Evolutionary conservation across 1,140 invertebrate genomes (phyloP), one percentile per base, ranked within the genome.

Genomic region (Drosophila busckii): DNA sequence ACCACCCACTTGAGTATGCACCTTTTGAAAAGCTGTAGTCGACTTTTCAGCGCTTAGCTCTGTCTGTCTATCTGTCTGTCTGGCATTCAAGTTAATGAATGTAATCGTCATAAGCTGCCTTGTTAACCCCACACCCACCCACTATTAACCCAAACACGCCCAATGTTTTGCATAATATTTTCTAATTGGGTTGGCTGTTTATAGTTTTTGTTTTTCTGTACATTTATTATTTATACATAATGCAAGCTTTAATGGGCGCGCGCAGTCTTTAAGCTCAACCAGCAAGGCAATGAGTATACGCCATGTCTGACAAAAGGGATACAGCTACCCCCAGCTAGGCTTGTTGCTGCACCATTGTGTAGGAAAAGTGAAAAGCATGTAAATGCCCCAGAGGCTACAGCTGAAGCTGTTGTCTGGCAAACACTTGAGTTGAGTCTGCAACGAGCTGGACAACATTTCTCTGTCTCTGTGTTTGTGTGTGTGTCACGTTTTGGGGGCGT

Each of bases 291-390:
- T 80, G 73, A 80, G 73, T 61, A 62, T 61, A 66, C 70, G 66
- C 45, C 70, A 25, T 48, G 61, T 66, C 66, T 61, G 54, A 64
- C 68, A 61, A 42, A 37, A 29, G 22, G 31, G 42, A 34, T 20
- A 32, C 40, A 23, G 34, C 26, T 28, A 9, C 13, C 56, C 7
- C 9, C 38, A 42, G 31, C 25, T 1, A 16, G 13, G 5, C 19
- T 32, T 12, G 34, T 49, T 50, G 37, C 50, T 70, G 60, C 60
- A n/a, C n/a, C n/a, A n/a, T 64, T 75, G 54, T 60, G 54, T 65
- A 58, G 60, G n/a, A 54, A 78, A 80, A 78, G 71, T 80, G 71
- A 78, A 76, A 76, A 78, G 71, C 68, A 73, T 80, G 73, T 67
- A 68, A 71, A 73, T 60, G 75, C 75, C 69, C 37, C 3, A 6